These are phyloP conservation scores for Cetoscarus ocellatus DNA, from an alignment of 2,797 vertebrate species.

Conservation along the genomic window DNA sequence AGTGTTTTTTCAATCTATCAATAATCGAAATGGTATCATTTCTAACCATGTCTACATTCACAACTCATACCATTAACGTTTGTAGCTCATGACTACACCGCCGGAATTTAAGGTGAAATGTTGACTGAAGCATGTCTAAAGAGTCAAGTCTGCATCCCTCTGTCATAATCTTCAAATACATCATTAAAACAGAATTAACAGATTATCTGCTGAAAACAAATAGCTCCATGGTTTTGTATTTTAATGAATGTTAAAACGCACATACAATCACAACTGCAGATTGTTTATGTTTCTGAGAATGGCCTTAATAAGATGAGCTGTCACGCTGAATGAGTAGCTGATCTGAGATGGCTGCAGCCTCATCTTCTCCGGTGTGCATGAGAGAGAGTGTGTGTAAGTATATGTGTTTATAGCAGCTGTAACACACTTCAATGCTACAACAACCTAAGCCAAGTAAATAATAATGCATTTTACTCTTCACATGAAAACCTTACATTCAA, in stretches of 20 bases:
- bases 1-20: no score
- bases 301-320: conserved; percentile 40
- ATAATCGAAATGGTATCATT: no score
- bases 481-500: no score
- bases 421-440: conserved; percentile 16
- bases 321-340: conserved; percentile 48
- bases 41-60: not conserved
- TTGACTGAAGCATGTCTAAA: conserved; percentile 58
- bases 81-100: conserved; percentile 49
- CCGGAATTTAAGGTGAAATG: conserved; percentile 18
- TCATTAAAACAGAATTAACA: conserved; percentile 60
- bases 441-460: not conserved
- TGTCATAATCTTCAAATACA: conserved; percentile 28
- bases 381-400: conserved; percentile 18
- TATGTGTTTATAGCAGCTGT: conserved; percentile 8
- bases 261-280: conserved; percentile 35
- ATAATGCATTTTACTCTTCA: no score
- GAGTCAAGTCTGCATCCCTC: not conserved
- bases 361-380: conserved; percentile 35
- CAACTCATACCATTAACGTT: conserved; percentile 6
- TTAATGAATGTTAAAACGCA: conserved; percentile 60
- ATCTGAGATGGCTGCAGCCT: conserved; percentile 36
- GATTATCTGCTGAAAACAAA: conserved; percentile 25
- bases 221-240: conserved; percentile 27
- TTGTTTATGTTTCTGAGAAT: conserved; percentile 34